Conservation (phyloP, 2,797 vertebrate species). For the Darevskia nairensis region DNA sequence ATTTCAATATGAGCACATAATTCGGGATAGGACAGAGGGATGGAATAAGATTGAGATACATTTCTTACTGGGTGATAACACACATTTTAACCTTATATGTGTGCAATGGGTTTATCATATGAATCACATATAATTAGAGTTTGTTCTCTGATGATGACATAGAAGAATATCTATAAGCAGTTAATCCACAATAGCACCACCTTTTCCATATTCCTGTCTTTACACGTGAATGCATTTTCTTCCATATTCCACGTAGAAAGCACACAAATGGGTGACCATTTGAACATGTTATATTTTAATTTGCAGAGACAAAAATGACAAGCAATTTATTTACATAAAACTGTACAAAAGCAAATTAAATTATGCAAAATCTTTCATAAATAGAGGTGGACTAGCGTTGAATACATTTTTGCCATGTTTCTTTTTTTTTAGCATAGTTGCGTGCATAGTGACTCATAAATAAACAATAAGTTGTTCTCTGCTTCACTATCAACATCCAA, state of each 20-base stretch:
- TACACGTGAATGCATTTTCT: slow-evolving; percentile 41
- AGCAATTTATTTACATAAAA: slow-evolving; percentile 99
- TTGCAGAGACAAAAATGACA: slow-evolving; percentile 99
- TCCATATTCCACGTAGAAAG: slow-evolving; percentile 62
- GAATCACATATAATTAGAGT: neutral
- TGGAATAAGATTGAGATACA: neutral
- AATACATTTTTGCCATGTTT: slow-evolving; percentile 97
- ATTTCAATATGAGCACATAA: neutral
- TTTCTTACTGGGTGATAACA: neutral
- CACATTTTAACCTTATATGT: neutral
- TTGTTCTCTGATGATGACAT: neutral
- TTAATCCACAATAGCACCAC: neutral
- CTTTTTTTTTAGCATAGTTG: slow-evolving; percentile 90
- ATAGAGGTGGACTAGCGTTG: slow-evolving; percentile 99
- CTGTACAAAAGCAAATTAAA: slow-evolving; percentile 99
- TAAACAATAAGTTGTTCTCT: slow-evolving; percentile 97
- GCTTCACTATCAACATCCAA: slow-evolving; percentile 99
- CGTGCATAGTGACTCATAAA: slow-evolving; percentile 99
- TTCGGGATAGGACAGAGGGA: neutral
- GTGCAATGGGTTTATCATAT: neutral
- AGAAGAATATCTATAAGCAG: neutral
- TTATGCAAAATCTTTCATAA: slow-evolving; percentile 99
- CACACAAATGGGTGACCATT: slow-evolving; percentile 76
- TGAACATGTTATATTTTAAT: slow-evolving; percentile 99
- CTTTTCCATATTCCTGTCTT: slow-evolving; percentile 43